These are phyloP conservation scores for Phengaris alcon DNA, from an alignment of 2,888 invertebrate species.

Conservation along the genomic window DNA sequence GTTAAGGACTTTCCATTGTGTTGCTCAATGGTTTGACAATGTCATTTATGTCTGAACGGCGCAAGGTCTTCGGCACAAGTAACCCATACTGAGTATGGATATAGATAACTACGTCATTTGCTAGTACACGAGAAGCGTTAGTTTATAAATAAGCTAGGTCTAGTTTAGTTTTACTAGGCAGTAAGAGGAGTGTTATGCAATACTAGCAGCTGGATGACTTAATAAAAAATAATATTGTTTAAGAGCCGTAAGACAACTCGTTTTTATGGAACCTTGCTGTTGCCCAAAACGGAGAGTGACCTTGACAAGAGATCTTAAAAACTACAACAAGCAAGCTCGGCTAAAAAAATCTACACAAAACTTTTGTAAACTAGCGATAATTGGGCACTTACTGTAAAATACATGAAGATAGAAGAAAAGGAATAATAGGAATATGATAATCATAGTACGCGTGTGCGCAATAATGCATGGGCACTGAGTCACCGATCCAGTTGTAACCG, in stretches of 20 bases:
- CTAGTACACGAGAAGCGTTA: background rate
- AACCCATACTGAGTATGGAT: background rate
- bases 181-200: background rate
- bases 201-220: background rate
- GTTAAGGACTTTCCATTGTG: slow-evolving; percentile 24
- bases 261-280: background rate
- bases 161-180: background rate
- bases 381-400: slow-evolving; percentile 11
- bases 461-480: slow-evolving; percentile 45
- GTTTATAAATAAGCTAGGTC: background rate
- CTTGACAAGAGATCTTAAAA: background rate
- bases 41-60: background rate
- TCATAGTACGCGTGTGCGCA: slow-evolving; percentile 32
- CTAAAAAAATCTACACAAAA: background rate
- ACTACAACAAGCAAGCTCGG: background rate
- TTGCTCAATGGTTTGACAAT: slow-evolving; percentile 16
- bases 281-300: background rate
- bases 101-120: slow-evolving; percentile 6
- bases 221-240: background rate
- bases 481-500: slow-evolving; percentile 54
- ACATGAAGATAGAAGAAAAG: slow-evolving; percentile 14
- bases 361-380: background rate
- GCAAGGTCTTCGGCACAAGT: background rate
- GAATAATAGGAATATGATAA: background rate
- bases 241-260: background rate